Evolutionary conservation across 2,113 vertebrate genomes (phyloP).

Genomic region (Microtus ochrogaster): DNA sequence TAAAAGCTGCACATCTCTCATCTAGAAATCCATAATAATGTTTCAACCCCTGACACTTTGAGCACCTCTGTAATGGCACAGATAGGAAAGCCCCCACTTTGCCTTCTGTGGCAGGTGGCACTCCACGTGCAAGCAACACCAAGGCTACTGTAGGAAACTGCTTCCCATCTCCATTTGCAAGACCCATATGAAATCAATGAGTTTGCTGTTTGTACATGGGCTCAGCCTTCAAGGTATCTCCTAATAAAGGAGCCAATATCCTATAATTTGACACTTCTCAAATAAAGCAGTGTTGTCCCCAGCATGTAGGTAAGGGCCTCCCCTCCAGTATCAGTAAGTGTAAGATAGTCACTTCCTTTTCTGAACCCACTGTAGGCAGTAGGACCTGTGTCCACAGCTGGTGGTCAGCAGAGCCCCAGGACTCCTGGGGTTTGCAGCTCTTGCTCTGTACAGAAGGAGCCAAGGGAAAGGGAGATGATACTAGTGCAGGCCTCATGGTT

Average conservation of each 20-base stretch:
- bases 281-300: background rate
- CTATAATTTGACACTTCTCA: background rate
- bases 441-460: background rate
- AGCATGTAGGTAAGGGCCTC: background rate
- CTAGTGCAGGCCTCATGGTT: background rate
- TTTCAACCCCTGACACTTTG: background rate
- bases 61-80: no score
- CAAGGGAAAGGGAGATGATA: accelerated
- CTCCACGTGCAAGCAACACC: no score
- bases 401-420: no score
- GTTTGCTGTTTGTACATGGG: background rate
- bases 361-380: background rate
- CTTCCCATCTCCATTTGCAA: background rate
- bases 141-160: background rate
- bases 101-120: background rate
- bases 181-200: background rate
- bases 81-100: background rate
- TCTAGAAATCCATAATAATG: background rate
- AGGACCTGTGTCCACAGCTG: background rate
- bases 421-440: accelerated
- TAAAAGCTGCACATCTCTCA: no score
- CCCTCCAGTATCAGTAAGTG: background rate
- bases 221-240: background rate
- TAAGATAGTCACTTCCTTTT: background rate
- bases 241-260: background rate